Conservation (phyloP, 2,797 vertebrate genomes). For the Chromis chromis region DNA sequence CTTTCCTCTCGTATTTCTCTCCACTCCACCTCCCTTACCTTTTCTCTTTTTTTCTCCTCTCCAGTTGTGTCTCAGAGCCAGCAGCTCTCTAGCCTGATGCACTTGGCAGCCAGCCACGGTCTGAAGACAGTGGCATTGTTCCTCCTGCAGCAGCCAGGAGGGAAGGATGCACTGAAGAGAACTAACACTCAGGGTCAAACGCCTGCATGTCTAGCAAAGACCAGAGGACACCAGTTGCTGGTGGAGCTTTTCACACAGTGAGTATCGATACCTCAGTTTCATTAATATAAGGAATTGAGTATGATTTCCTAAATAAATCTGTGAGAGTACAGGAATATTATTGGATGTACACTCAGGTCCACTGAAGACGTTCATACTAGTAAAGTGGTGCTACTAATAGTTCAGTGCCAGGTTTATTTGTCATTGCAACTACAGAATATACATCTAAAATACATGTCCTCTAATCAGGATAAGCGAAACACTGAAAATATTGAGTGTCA, state of each 20-base stretch:
- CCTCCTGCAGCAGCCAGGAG: conserved; percentile 89
- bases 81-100: conserved; percentile 83
- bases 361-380: too few relatives aligned
- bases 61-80: conserved; percentile 26
- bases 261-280: conserved; percentile 25
- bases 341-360: too few relatives aligned
- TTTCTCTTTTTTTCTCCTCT: conserved; percentile 13
- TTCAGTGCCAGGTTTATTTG: too few relatives aligned
- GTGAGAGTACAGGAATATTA: too few relatives aligned
- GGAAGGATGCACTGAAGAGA: conserved; percentile 84
- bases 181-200: conserved; percentile 87
- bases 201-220: conserved; percentile 84
- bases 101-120: conserved; percentile 89
- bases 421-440: too few relatives aligned
- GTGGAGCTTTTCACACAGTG: conserved; percentile 77
- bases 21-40: not conserved
- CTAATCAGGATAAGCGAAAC: too few relatives aligned
- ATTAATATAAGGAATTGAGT: too few relatives aligned
- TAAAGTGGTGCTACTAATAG: too few relatives aligned
- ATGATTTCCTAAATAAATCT: too few relatives aligned
- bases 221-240: conserved; percentile 86
- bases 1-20: too few relatives aligned
- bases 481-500: too few relatives aligned
- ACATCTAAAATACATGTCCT: too few relatives aligned
- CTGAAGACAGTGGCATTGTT: conserved; percentile 86